These are phyloP conservation scores for Matsumyia berberina DNA, from an alignment of 2,888 invertebrate genomes.

Conservation along the genomic window DNA sequence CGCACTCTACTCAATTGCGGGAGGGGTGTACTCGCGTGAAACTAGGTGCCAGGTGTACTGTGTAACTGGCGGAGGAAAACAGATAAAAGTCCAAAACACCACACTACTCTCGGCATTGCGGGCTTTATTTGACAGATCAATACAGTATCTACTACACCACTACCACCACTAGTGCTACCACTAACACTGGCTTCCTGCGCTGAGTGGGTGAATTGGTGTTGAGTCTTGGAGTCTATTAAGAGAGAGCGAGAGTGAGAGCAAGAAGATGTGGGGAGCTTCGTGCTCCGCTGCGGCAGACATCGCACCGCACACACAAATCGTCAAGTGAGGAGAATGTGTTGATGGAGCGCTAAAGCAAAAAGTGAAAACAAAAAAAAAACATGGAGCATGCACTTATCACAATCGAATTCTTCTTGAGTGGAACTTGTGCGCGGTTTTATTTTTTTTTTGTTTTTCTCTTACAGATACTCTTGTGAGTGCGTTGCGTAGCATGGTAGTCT, in stretches of 20 bases:
- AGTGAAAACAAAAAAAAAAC: conserved; percentile 44
- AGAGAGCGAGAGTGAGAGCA: conserved; percentile 6
- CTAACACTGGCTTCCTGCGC: neutral
- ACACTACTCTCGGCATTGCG: conserved; percentile 65
- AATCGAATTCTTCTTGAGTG: conserved; percentile 35
- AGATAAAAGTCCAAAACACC: conserved; percentile 53
- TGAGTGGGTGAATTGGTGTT: conserved; percentile 17
- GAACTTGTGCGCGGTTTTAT: conserved; percentile 22
- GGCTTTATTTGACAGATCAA: conserved; percentile 73
- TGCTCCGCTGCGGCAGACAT: conserved; percentile 46
- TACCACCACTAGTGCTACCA: conserved; percentile 17
- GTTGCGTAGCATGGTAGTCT: conserved; percentile 16
- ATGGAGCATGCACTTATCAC: conserved; percentile 40
- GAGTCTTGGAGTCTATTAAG: conserved; percentile 21
- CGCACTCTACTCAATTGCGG: neutral
- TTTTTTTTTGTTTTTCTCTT: too few relatives aligned
- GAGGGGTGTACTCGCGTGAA: conserved; percentile 21
- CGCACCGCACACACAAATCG: conserved; percentile 30
- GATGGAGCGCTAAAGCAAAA: conserved; percentile 15
- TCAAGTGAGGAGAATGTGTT: conserved; percentile 15
- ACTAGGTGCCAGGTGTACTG: conserved; percentile 56
- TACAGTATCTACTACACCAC: conserved; percentile 50
- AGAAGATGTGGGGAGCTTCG: conserved; percentile 43
- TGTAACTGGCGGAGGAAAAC: conserved; percentile 28
- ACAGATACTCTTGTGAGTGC: conserved; percentile 13